phyloP scores from a whole-genome alignment of 2,888 invertebrate species.

The Phragmatobia fuliginosa region DNA sequence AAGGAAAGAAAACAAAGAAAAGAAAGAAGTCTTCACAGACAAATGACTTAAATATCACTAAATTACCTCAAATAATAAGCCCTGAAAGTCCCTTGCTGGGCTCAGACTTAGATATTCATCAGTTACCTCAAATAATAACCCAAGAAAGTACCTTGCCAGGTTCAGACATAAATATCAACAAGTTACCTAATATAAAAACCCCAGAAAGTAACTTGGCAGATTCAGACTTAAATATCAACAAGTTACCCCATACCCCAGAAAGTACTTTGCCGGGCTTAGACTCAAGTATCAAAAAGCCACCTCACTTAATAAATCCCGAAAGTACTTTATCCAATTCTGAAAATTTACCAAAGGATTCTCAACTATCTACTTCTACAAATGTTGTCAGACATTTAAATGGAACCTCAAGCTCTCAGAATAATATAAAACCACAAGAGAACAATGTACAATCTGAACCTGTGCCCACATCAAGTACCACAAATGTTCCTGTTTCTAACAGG shows the following conservation, averaged over 20 bases:
- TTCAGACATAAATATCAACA: too few relatives aligned
- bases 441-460: background rate
- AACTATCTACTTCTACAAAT: conserved; percentile 9
- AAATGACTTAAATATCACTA: background rate
- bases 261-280: too few relatives aligned
- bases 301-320: background rate
- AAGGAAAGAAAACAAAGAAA: background rate
- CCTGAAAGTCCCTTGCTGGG: too few relatives aligned
- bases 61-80: background rate
- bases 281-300: background rate
- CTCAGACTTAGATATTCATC: too few relatives aligned
- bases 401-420: background rate
- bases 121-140: too few relatives aligned
- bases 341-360: background rate
- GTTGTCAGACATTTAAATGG: background rate
- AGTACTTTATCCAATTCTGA: background rate
- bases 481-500: background rate
- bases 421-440: background rate
- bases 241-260: too few relatives aligned
- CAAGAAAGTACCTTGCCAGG: too few relatives aligned
- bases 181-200: too few relatives aligned
- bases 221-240: too few relatives aligned
- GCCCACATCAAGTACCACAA: conserved; percentile 2
- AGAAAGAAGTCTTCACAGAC: background rate
- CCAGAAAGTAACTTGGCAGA: too few relatives aligned